A percentile compares a stretch with the other conserved stretches of the same genome.
phyloP scores from a whole-genome alignment of 1,140 invertebrate species.

The Capitella teleta region DNA sequence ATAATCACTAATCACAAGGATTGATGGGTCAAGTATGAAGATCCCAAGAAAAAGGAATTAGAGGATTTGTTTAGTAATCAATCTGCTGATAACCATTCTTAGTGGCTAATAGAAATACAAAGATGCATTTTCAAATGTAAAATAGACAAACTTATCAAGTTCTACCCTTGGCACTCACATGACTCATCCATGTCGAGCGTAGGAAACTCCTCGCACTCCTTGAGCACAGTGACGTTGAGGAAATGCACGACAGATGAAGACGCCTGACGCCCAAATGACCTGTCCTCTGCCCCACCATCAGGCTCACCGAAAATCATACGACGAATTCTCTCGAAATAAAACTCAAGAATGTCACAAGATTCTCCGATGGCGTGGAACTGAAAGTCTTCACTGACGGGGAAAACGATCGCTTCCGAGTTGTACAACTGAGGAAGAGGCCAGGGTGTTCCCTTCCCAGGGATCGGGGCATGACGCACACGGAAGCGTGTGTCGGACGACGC shows the following conservation, averaged over 20 bases:
- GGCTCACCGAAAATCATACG: neutral
- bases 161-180: slow-evolving; percentile 10
- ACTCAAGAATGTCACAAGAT: slow-evolving; percentile 1
- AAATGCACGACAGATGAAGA: neutral
- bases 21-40: too few relatives aligned
- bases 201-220: slow-evolving; percentile 7
- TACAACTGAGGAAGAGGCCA: slow-evolving; percentile 12
- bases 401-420: neutral
- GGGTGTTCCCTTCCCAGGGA: neutral
- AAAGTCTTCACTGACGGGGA: neutral
- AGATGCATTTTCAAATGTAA: too few relatives aligned
- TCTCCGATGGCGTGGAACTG: slow-evolving; percentile 4
- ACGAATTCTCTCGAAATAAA: neutral
- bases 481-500: slow-evolving; percentile 4
- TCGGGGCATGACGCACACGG: slow-evolving; percentile 3
- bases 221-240: slow-evolving; percentile 6
- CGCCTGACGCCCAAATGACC: neutral
- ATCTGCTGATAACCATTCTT: too few relatives aligned
- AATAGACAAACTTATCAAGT: too few relatives aligned
- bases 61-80: too few relatives aligned
- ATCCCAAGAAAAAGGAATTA: too few relatives aligned
- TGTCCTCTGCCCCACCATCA: neutral
- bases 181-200: slow-evolving; percentile 10
- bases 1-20: too few relatives aligned
- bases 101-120: too few relatives aligned